phyloP scores from a whole-genome alignment of 2,888 invertebrate genomes.

The Chloromyia formosa region DNA sequence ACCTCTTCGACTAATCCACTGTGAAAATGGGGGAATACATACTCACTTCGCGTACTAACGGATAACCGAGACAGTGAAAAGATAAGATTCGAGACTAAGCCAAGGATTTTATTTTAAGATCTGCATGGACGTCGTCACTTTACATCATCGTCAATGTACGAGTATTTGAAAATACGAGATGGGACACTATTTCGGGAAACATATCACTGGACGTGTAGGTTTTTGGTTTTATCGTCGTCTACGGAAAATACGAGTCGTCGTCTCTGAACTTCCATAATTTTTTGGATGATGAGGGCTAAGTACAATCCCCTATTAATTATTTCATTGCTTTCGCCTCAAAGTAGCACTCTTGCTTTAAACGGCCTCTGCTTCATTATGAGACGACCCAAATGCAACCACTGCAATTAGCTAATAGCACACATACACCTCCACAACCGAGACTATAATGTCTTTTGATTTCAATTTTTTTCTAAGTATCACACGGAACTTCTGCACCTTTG shows the following conservation, averaged over 20 bases:
- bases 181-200: slow-evolving; percentile 16
- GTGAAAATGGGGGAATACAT: not conserved
- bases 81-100: not conserved
- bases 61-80: not conserved
- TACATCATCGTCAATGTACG: not conserved
- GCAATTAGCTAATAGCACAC: not conserved
- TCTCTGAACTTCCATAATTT: not conserved
- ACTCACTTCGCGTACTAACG: not conserved
- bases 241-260: not conserved
- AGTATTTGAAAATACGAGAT: not conserved
- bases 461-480: no score
- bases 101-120: slow-evolving; percentile 36
- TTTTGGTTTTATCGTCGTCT: not conserved
- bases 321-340: not conserved
- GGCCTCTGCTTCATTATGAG: no score
- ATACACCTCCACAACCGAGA: not conserved
- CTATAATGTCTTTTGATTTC: slow-evolving; percentile 13
- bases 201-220: not conserved
- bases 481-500: slow-evolving; percentile 12
- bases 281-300: not conserved
- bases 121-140: not conserved
- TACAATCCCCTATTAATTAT: not conserved
- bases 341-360: no score
- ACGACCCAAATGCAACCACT: not conserved
- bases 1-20: not conserved